Evolutionary conservation across 2,113 vertebrate species (phyloP).

Genomic region (Mellivora capensis): DNA sequence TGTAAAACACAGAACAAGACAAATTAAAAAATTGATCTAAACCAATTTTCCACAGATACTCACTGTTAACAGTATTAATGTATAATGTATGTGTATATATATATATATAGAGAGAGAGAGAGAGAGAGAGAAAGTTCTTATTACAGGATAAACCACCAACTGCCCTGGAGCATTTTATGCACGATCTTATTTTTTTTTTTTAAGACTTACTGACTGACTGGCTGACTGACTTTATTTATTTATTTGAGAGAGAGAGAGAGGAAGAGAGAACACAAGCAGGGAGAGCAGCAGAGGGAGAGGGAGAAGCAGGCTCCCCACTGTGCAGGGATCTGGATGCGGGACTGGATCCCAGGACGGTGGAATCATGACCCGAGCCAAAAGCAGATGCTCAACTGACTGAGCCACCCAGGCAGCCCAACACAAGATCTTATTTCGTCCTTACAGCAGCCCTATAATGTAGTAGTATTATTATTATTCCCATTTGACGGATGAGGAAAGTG

Average conservation of each 20-base stretch:
- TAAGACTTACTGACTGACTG: no score
- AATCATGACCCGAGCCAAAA: background rate
- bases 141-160: background rate
- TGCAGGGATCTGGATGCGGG: no score
- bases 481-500: background rate
- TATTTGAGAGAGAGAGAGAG: background rate
- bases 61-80: background rate
- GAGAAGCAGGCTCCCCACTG: background rate
- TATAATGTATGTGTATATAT: accelerated
- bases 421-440: background rate
- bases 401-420: background rate
- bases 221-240: no score
- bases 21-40: background rate
- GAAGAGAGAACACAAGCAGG: background rate
- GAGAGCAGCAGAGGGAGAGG: background rate
- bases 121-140: background rate
- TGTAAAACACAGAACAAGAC: constrained; percentile 16
- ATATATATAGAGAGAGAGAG: background rate
- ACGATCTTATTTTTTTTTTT: background rate
- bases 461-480: background rate
- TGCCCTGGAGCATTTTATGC: background rate
- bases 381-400: background rate
- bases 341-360: background rate
- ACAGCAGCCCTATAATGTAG: background rate
- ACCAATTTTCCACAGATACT: background rate